Conservation (phyloP, 2,888 invertebrate species). For the Meloe dianella region DNA sequence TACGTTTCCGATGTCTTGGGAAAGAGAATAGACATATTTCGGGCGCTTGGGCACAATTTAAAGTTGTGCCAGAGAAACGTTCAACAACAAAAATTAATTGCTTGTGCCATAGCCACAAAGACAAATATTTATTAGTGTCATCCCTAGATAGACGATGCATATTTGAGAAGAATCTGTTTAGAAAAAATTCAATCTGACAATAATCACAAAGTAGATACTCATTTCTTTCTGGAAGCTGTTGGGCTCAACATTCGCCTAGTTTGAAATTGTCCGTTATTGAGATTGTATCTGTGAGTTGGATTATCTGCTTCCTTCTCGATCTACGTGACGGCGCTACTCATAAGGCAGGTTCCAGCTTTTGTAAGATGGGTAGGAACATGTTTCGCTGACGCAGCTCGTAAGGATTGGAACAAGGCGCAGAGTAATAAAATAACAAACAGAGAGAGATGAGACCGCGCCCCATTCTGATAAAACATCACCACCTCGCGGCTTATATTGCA, state of each 20-base stretch:
- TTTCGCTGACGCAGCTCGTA: conserved; percentile 47
- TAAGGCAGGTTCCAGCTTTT: conserved; percentile 37
- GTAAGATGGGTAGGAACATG: conserved; percentile 28
- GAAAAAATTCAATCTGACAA: not conserved
- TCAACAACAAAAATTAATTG: conserved; percentile 18
- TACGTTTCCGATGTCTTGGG: conserved; percentile 43
- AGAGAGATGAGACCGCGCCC: conserved; percentile 51
- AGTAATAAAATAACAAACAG: conserved; percentile 54
- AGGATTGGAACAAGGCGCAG: conserved; percentile 50
- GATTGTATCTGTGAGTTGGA: conserved; percentile 19
- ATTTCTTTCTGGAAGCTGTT: not conserved
- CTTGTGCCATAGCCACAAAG: not conserved
- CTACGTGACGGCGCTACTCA: conserved; percentile 43
- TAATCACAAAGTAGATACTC: conserved; percentile 4
- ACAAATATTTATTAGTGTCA: not conserved
- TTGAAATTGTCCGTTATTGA: conserved; percentile 13
- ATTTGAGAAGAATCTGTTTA: not conserved
- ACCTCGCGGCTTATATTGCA: conserved; percentile 38
- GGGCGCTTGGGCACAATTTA: conserved; percentile 21
- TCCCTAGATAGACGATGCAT: not conserved
- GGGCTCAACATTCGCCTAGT: conserved; percentile 5
- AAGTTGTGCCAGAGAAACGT: conserved; percentile 10
- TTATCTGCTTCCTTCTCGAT: conserved; percentile 26
- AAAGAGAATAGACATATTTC: conserved; percentile 44
- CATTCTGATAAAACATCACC: conserved; percentile 44